Conservation (phyloP, 2,113 vertebrate species). For the Lepus timidus region DNA sequence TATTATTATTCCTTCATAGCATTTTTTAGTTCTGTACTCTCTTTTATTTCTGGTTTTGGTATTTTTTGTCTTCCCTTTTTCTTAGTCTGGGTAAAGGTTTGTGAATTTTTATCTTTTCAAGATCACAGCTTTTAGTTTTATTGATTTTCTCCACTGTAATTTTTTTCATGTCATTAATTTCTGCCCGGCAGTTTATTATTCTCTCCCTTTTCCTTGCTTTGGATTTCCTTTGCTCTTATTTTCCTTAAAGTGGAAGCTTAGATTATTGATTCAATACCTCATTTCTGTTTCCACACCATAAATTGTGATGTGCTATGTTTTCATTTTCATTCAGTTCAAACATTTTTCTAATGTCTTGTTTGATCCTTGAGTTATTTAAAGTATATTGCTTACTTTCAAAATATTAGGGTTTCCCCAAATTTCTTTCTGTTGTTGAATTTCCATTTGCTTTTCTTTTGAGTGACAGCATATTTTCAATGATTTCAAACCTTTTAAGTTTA, state of each 20-base stretch:
- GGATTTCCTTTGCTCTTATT: slow-evolving; percentile 15
- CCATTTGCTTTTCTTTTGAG: neutral
- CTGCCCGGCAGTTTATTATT: neutral
- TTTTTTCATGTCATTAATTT: slow-evolving; percentile 25
- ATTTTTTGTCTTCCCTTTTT: slow-evolving; percentile 34
- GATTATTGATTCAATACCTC: slow-evolving; percentile 16
- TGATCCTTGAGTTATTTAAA: slow-evolving; percentile 41
- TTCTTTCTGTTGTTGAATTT: slow-evolving; percentile 44
- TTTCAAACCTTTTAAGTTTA: neutral
- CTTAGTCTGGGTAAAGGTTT: neutral
- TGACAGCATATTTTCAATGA: slow-evolving; percentile 5
- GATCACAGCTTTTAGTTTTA: slow-evolving; percentile 34
- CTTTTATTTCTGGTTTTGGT: slow-evolving; percentile 27
- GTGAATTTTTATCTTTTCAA: neutral
- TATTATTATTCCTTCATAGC: neutral
- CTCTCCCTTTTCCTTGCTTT: neutral
- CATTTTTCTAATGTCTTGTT: neutral
- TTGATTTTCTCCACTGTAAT: neutral
- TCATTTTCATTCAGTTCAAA: neutral
- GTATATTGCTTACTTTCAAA: slow-evolving; percentile 22
- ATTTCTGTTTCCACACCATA: neutral
- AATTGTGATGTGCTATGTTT: neutral
- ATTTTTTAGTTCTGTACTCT: neutral
- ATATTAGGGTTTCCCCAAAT: neutral
- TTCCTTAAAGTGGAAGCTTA: slow-evolving; percentile 23